Percentiles rank a stretch among this genome's conserved stretches.
Evolutionary conservation across 2,888 invertebrate species (phyloP).

Genomic region (Galerucella calmariensis): DNA sequence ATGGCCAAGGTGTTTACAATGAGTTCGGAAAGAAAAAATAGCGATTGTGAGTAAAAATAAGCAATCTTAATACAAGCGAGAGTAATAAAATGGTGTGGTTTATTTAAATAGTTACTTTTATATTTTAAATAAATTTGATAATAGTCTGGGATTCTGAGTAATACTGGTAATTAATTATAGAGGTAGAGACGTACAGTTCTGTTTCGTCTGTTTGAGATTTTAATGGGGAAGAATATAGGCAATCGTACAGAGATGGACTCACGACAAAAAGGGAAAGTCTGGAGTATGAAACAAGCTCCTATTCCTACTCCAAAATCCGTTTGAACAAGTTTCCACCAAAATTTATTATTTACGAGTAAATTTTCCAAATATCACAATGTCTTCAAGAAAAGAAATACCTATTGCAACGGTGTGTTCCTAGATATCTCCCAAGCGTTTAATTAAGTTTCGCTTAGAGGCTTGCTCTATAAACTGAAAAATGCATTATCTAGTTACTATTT

Average conservation of each 20-base stretch:
- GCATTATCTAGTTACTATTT: too few species aligned
- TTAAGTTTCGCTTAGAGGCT: too few species aligned
- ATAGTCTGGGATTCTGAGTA: conserved; percentile 59
- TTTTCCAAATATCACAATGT: too few species aligned
- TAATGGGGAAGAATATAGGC: conserved; percentile 29
- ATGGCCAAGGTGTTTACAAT: conserved; percentile 49
- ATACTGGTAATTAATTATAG: conserved; percentile 62
- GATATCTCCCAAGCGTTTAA: too few species aligned
- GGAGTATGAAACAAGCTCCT: too few species aligned
- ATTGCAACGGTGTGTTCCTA: too few species aligned
- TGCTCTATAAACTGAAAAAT: too few species aligned
- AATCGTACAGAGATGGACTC: conserved; percentile 26
- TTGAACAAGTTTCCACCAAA: too few species aligned
- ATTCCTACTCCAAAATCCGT: too few species aligned
- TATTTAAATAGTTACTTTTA: conserved; percentile 52
- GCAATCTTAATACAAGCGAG: conserved; percentile 43
- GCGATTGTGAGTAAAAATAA: conserved; percentile 47
- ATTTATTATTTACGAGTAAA: too few species aligned
- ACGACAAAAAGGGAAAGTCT: too few species aligned
- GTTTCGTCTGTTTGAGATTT: conserved; percentile 43
- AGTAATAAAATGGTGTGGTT: conserved; percentile 51
- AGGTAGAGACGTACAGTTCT: conserved; percentile 57
- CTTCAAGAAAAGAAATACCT: too few species aligned
- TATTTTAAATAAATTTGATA: conserved; percentile 57
- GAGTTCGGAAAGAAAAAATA: conserved; percentile 45